Base-by-base conservation (phyloP, 2,797 vertebrate species). In the Hyperoplus lanceolatus region DNA sequence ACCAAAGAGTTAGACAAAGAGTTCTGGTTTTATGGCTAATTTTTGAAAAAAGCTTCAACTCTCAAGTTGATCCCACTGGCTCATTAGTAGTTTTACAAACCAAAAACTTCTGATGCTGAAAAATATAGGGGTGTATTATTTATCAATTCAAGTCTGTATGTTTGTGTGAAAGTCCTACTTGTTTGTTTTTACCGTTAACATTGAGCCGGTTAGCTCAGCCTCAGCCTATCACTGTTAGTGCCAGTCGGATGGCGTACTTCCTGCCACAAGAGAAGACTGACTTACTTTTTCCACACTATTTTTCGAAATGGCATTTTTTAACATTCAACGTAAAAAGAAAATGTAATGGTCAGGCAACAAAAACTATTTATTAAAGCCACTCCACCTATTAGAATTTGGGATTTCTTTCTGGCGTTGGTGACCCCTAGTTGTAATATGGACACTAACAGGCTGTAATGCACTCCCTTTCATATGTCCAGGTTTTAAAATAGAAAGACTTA, bases 141-240 rank as follows among this genome's bases (percentile, higher is more conserved):
- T 63, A 56, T 66, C 21, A 8, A 13, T 56, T 39, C 29, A 36
- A 59, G 21, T 36, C 53, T 36, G 50, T 21, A 42, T 70, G 68
- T 61, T 48, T 50, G 38, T 66, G 58, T 48, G 45, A 62, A 63
- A 68, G 48, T 61, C 38, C 51, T 36, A 36, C 68, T 64, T 75
- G 55, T 77, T 68, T 62, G 58, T 21, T 70, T 77, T 78, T 7
- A 18, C 60, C 67, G 21, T 68, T 51, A 48, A 18, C 53, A 42
- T 67, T 42, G 39, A 63, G 49, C 18, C 36, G 41, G 73, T 73
- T 46, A 82, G 49, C 59, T 75, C 55, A 69, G 75, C 75, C 73
- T 64, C 60, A 68, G 63, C 63, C 57, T 43, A 63, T 88, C 73
- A 76, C 21, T 18, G 39, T 86, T 79, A 86, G 39, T 82, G 79